Conservation (phyloP, 1,140 invertebrate species). For the Euschistus heros region DNA sequence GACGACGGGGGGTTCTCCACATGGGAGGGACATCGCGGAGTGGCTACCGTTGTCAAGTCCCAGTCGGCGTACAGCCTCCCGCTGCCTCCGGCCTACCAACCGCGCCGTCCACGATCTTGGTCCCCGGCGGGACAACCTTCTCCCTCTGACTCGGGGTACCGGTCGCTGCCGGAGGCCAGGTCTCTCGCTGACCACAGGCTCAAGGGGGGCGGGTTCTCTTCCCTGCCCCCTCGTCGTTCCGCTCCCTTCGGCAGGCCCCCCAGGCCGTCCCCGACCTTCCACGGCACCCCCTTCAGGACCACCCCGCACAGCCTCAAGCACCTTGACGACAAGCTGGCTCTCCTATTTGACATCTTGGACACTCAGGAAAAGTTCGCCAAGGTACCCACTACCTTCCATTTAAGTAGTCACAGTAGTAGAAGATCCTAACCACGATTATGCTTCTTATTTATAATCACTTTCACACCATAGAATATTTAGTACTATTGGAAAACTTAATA, state of each 20-base stretch:
- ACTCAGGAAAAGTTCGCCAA: slow-evolving; percentile 67
- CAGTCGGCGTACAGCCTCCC: slow-evolving; percentile 25
- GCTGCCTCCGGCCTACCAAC: slow-evolving; percentile 25
- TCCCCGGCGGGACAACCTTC: slow-evolving; percentile 14
- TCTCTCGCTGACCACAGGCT: slow-evolving; percentile 19
- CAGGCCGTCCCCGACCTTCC: slow-evolving; percentile 46
- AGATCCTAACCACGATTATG: no score
- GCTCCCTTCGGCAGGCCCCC: slow-evolving; percentile 31
- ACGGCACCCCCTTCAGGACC: slow-evolving; percentile 47
- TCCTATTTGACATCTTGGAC: slow-evolving; percentile 69
- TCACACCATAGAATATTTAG: no score
- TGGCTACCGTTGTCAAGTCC: slow-evolving; percentile 26
- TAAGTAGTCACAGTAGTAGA: no score
- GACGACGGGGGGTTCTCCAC: slow-evolving; percentile 28
- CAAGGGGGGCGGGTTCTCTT: slow-evolving; percentile 32
- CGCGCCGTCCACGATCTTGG: slow-evolving; percentile 23
- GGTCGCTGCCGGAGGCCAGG: slow-evolving; percentile 30
- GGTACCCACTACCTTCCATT: slow-evolving; percentile 38
- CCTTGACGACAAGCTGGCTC: slow-evolving; percentile 59
- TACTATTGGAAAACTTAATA: no score
- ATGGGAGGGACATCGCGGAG: slow-evolving; percentile 25
- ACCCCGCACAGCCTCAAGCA: slow-evolving; percentile 44
- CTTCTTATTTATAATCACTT: no score
- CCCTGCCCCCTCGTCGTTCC: slow-evolving; percentile 42
- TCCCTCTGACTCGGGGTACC: slow-evolving; percentile 32